Base-by-base conservation (phyloP, 2,888 invertebrate species). In the Harpalus rufipes region DNA sequence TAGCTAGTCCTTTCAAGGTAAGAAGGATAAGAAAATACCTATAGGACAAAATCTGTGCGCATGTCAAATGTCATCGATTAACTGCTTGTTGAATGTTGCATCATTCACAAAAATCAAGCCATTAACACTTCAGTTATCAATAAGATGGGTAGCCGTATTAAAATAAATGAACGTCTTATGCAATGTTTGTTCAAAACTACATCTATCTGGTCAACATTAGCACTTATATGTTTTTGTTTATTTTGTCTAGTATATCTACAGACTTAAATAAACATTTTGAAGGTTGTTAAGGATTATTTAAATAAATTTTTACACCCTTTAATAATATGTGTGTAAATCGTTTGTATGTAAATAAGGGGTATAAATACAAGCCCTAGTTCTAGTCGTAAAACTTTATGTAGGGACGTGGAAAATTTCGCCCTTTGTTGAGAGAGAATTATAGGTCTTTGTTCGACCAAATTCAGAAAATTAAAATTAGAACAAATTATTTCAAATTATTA, bases 321-420 rank as follows among this genome's bases (percentile, higher is more conserved):
- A 44, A 6, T 41, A 41, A 81, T 63, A 80, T 59, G 25, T 63
- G 63, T 63, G 80, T 32, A 18, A 41, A 21, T 63, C 32, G 63
- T 81, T 81, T 81, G 63, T 81, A 81, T 81, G 80, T 39, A 81
- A 81, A 81, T 39, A 63, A 81, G 63, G 63, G 63, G 39, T 18
- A 80, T 80, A 80, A 80, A 80, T 61, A 61, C 56, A 14, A 14
- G 61, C 80, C 59, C 80, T 41, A 21, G 7, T 81, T 39, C 80
- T 41, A 21, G 7, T 81, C 59, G 61, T 81, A 81, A 81, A 81
- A 81, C 18, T 81, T 81, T 81, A 81, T 74, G 21, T 18, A 18
- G 16, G 21, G 58, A 7, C 18, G 18, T 2, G 63, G n/a, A 61
- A 81, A 81, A 61, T 81, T 63, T 63, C 63, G 59, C 63, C 39